Conservation (phyloP, 2,888 invertebrate species). For the Leptopilina drosophilae region DNA sequence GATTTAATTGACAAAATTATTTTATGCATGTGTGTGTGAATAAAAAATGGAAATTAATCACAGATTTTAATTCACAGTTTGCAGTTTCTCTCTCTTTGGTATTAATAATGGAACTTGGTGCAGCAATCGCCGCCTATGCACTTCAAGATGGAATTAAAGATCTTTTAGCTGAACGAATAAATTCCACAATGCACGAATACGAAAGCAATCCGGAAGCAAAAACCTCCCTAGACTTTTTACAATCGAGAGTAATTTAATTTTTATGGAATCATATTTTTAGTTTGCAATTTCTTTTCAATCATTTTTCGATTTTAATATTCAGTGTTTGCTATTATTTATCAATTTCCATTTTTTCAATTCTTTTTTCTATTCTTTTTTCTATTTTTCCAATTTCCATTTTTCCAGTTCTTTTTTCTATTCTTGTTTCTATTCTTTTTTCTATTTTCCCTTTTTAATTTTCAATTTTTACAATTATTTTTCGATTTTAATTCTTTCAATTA, state of each 20-base stretch:
- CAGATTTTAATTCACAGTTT: constrained; percentile 76
- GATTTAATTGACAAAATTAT: constrained; percentile 29
- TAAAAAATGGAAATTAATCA: neutral
- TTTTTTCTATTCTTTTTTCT: too few species aligned
- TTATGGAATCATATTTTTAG: neutral
- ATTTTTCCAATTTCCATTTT: too few species aligned
- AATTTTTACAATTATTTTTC: too few species aligned
- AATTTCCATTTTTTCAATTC: too few species aligned
- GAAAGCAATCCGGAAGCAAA: constrained; percentile 70
- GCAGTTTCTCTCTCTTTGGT: constrained; percentile 79
- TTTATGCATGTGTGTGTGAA: too few species aligned
- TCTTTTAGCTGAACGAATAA: constrained; percentile 77
- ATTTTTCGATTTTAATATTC: neutral
- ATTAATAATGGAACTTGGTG: constrained; percentile 81
- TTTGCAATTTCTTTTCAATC: constrained; percentile 5
- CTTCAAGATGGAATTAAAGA: constrained; percentile 76
- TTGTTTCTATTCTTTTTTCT: too few species aligned
- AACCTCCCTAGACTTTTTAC: constrained; percentile 80
- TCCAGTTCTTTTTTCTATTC: too few species aligned
- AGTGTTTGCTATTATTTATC: neutral
- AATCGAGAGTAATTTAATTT: constrained; percentile 78
- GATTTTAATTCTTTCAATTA: too few species aligned
- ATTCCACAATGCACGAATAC: constrained; percentile 77
- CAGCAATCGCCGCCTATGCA: constrained; percentile 80
- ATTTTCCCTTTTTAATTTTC: too few species aligned